phyloP scores from a whole-genome alignment of 1,140 invertebrate species.

The Papilio polytes region DNA sequence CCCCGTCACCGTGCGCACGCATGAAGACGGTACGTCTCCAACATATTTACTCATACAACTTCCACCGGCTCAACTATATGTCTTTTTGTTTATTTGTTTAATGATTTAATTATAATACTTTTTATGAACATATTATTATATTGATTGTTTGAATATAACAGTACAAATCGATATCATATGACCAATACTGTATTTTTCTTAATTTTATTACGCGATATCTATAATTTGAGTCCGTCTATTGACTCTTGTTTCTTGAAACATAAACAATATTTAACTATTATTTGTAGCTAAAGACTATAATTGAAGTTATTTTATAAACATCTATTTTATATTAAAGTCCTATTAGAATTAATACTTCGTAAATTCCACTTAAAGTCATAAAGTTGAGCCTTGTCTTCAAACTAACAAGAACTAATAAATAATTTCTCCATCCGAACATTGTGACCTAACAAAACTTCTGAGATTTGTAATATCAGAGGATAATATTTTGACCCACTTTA shows the following conservation, averaged over 20 bases:
- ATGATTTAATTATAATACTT: not conserved
- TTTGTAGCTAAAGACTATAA: not conserved
- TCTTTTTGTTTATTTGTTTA: not conserved
- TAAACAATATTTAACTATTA: too few relatives aligned
- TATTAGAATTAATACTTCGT: not conserved
- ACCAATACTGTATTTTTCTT: too few relatives aligned
- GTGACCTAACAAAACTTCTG: constrained; percentile 50
- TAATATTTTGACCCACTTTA: not conserved
- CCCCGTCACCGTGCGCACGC: constrained; percentile 95
- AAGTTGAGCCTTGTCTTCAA: constrained; percentile 32
- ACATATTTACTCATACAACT: constrained; percentile 25
- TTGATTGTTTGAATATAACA: too few relatives aligned
- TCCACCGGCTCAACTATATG: constrained; percentile 42
- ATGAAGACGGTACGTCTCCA: constrained; percentile 98
- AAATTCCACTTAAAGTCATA: not conserved
- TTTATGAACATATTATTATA: too few relatives aligned
- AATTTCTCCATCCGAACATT: too few relatives aligned
- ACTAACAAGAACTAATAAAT: constrained; percentile 34
- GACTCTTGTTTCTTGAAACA: too few relatives aligned
- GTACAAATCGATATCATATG: too few relatives aligned
- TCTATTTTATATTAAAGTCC: not conserved
- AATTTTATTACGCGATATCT: too few relatives aligned
- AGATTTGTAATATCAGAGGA: constrained; percentile 61
- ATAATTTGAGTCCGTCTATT: too few relatives aligned
- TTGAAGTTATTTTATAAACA: not conserved